A percentile compares a stretch with the other conserved stretches of the same genome.
Conservation (phyloP, 2,113 vertebrate genomes). For the Ochotona curzoniae region DNA sequence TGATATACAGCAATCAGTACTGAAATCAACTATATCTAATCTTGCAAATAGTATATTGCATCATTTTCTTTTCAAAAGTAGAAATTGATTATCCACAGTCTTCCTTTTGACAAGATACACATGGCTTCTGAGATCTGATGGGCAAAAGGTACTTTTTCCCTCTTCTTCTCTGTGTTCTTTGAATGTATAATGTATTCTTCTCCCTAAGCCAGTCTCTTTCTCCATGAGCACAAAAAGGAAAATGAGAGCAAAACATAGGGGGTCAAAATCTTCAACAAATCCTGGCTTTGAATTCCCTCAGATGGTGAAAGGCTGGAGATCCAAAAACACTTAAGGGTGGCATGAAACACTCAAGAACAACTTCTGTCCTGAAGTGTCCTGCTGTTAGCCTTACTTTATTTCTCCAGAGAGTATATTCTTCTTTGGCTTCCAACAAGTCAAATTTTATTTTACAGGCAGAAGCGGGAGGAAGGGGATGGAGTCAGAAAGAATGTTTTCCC, state of each 20-base stretch:
- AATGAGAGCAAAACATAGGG: background rate
- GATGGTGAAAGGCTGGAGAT: background rate
- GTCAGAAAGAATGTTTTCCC: too few species aligned
- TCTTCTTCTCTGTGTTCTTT: background rate
- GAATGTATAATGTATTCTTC: background rate
- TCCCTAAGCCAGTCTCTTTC: background rate
- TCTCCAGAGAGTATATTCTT: too few species aligned
- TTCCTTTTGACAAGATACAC: background rate
- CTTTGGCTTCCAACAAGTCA: too few species aligned
- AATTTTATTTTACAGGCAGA: too few species aligned
- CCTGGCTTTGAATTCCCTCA: background rate
- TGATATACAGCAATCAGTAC: background rate
- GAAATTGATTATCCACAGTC: background rate
- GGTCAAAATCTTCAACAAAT: background rate
- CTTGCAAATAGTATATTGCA: slow-evolving; percentile 24
- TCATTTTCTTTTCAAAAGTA: slow-evolving; percentile 16
- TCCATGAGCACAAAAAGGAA: background rate
- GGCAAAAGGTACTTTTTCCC: slow-evolving; percentile 3
- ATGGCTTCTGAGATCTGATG: background rate
- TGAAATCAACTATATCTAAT: slow-evolving; percentile 6
- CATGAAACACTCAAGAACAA: background rate
- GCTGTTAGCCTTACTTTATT: background rate
- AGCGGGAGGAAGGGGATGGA: too few species aligned
- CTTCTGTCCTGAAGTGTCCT: background rate
- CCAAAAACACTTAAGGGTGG: background rate